A percentile compares a stretch with the other conserved stretches of the same genome.
phyloP scores from a whole-genome alignment of 2,888 invertebrate genomes.

The Rotaria sp. region DNA sequence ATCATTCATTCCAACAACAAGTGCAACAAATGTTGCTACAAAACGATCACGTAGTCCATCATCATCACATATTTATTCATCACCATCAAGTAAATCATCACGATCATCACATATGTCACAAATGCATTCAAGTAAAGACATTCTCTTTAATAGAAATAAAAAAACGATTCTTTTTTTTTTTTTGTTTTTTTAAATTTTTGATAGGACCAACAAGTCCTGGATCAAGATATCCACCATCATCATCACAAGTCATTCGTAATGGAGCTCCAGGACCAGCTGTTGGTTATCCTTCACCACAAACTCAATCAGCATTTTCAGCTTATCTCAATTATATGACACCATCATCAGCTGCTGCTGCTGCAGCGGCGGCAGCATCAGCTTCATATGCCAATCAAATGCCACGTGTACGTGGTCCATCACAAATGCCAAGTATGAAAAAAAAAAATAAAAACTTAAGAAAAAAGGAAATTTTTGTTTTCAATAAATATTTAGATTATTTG shows the following conservation, averaged over 20 bases:
- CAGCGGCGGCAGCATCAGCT: neutral
- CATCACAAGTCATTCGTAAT: neutral
- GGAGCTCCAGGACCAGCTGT: neutral
- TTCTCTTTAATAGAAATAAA: neutral
- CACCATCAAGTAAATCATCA: neutral
- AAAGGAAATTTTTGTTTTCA: neutral
- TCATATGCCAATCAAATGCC: constrained; percentile 9
- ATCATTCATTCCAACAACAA: constrained; percentile 21
- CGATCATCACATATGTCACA: constrained; percentile 1
- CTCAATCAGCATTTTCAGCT: neutral
- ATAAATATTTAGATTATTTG: neutral
- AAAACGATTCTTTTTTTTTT: neutral
- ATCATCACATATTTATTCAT: neutral
- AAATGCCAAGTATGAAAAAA: neutral
- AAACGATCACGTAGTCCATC: constrained; percentile 26
- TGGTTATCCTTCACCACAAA: neutral
- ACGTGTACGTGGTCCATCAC: neutral
- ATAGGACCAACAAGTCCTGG: constrained; percentile 14
- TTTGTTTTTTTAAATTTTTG: too few species aligned
- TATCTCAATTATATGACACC: neutral
- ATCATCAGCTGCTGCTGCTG: neutral
- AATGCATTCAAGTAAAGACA: neutral
- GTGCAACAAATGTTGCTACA: neutral
- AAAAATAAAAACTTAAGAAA: too few species aligned
- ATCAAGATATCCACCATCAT: neutral